Conservation (phyloP, 2,113 vertebrate genomes). For the Nothoprocta perdicaria region DNA sequence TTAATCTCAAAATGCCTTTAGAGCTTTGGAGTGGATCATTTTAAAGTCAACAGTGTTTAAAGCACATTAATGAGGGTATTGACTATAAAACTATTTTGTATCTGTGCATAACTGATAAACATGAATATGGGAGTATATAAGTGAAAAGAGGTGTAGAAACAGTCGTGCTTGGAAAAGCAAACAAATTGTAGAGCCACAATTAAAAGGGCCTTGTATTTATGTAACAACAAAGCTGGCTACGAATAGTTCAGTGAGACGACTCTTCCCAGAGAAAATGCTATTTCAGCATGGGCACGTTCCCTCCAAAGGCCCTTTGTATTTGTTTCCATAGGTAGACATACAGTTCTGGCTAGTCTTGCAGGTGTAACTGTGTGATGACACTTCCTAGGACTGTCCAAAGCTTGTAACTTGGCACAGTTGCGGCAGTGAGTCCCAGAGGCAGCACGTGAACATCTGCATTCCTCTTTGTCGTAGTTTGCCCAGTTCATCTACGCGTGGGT, state of each 20-base stretch:
- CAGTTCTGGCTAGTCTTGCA: background rate
- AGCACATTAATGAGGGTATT: slow-evolving; percentile 38
- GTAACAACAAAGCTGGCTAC: background rate
- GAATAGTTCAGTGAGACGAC: background rate
- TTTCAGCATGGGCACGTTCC: background rate
- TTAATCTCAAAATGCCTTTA: slow-evolving; percentile 49
- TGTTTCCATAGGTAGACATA: background rate
- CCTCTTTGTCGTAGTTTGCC: background rate
- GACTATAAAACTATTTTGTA: slow-evolving; percentile 31
- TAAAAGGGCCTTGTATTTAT: background rate
- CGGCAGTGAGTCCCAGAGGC: background rate
- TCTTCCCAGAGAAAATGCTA: background rate
- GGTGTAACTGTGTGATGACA: background rate
- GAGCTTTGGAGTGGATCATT: slow-evolving; percentile 52
- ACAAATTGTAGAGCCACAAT: background rate
- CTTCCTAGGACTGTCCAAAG: background rate
- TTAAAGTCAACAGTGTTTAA: slow-evolving; percentile 54
- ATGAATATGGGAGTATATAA: background rate
- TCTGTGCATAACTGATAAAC: slow-evolving; percentile 35
- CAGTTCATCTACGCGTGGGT: background rate
- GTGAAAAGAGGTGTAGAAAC: slow-evolving; percentile 25
- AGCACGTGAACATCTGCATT: background rate
- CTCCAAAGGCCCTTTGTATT: background rate
- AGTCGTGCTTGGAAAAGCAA: slow-evolving; percentile 12
- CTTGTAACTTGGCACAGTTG: background rate